A percentile compares a stretch with the other conserved stretches of the same genome.
Evolutionary conservation across 2,888 invertebrate genomes (phyloP).

Genomic region (Brachynemurus nebulosus): DNA sequence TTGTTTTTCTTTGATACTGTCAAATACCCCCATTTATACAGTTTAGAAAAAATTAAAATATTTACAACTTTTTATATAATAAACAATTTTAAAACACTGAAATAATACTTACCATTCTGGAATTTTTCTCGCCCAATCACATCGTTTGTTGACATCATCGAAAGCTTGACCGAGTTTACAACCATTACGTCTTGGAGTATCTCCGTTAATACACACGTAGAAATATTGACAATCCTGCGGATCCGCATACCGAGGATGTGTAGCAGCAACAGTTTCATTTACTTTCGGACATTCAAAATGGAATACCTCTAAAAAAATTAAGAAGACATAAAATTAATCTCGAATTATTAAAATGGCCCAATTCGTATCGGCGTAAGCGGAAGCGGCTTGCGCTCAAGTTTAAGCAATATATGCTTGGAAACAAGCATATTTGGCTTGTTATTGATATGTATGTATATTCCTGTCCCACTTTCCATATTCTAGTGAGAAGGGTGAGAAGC

Average conservation of each 20-base stretch:
- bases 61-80: too few species aligned
- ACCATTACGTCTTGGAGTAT: constrained; percentile 69
- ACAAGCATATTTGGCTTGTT: too few species aligned
- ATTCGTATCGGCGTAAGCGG: too few species aligned
- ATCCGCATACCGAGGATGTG: constrained; percentile 78
- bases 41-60: background rate
- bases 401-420: too few species aligned
- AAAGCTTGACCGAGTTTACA: constrained; percentile 84
- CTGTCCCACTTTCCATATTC: too few species aligned
- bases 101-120: constrained; percentile 75
- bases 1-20: too few species aligned
- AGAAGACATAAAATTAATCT: constrained; percentile 4
- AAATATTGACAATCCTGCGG: constrained; percentile 83
- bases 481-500: too few species aligned
- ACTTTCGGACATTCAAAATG: constrained; percentile 71
- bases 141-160: constrained; percentile 61
- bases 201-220: constrained; percentile 83
- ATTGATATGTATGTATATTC: too few species aligned
- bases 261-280: constrained; percentile 52
- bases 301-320: constrained; percentile 53
- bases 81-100: constrained; percentile 1
- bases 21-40: too few species aligned
- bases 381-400: too few species aligned
- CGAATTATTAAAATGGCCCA: background rate
- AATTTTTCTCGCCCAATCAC: constrained; percentile 77